Evolutionary conservation across 1,140 invertebrate species (phyloP), one percentile per base, ranked within the genome.

Genomic region (Bombus fervidus): DNA sequence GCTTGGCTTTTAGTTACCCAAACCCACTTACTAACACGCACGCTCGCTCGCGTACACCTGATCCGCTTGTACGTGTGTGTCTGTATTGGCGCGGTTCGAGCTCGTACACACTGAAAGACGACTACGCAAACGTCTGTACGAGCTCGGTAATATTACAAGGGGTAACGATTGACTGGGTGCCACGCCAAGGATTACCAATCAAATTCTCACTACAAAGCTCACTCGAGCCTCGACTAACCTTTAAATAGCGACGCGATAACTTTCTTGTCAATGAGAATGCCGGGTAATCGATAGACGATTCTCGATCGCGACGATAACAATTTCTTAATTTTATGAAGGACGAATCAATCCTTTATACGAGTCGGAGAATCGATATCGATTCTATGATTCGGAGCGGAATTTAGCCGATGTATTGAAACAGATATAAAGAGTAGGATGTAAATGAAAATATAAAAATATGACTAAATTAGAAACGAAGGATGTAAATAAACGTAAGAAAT

Each of bases 1-100:
- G 94, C 90, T 94, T 90, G 91, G 92, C 93, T 93, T 93, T 94
- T 94, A 94, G 93, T 94, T 94, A 94, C 91, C 92, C 92, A 91
- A 93, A 93, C 90, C 93, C 93, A 94, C 94, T 94, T 93, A 91
- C 86, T 72, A 84, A 89, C 87, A 91, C 91, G 75, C 83, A 81
- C 81, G 89, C 88, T 53, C 72, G 79, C 37, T 25, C 69, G 64
- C 79, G 80, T 89, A 82, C 86, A 90, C 78, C 89, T 90, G 86
- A 91, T 90, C 77, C 31, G 66, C 4, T 1, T 25, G 31, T 75
- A 34, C 62, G 43, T 85, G 47, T 43, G 39, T 25, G 15, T 25
- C 12, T 59, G 47, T 75, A 22, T 34, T 62, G 57, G 43, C 22
- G 22, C 47, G 37, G 69, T 79, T 13, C n/a, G n/a, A 37, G 74